phyloP scores from a whole-genome alignment of 2,888 invertebrate species.

The Mellilla xanthometata region DNA sequence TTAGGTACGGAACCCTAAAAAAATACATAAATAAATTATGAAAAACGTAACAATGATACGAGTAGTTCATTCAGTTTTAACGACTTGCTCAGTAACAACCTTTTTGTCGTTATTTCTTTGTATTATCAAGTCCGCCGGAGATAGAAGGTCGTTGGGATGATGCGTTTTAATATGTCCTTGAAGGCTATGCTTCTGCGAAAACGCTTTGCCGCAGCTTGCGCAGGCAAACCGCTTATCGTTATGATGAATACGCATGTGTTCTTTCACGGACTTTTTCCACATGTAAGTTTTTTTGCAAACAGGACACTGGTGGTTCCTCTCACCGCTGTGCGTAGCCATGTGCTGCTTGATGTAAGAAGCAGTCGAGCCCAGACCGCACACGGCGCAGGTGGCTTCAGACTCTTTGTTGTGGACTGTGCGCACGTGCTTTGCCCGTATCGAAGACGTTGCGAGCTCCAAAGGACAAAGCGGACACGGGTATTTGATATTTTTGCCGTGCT shows the following conservation, averaged over 20 bases:
- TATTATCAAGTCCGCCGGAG: too few relatives aligned
- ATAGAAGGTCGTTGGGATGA: conserved; percentile 11
- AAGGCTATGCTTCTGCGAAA: conserved; percentile 31
- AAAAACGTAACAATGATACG: too few relatives aligned
- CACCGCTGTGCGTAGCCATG: conserved; percentile 52
- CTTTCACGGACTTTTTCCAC: conserved; percentile 32
- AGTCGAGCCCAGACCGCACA: too few relatives aligned
- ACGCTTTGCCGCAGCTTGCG: conserved; percentile 24
- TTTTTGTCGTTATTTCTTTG: too few relatives aligned
- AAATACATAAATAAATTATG: too few relatives aligned
- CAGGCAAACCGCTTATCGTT: conserved; percentile 32
- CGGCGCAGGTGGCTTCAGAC: neutral
- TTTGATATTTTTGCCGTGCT: conserved; percentile 14
- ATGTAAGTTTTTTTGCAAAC: conserved; percentile 48
- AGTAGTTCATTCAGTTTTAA: too few relatives aligned
- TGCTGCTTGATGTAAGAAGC: conserved; percentile 17
- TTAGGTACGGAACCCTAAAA: too few relatives aligned
- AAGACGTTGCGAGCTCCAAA: conserved; percentile 5
- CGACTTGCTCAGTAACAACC: too few relatives aligned
- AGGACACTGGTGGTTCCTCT: conserved; percentile 50
- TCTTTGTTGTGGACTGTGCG: neutral
- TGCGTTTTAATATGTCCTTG: conserved; percentile 24
- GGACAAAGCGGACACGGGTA: conserved; percentile 21
- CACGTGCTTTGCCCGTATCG: neutral
- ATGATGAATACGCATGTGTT: conserved; percentile 39